Conservation (phyloP, 2,888 invertebrate genomes). For the Pseudanteris insignis region DNA sequence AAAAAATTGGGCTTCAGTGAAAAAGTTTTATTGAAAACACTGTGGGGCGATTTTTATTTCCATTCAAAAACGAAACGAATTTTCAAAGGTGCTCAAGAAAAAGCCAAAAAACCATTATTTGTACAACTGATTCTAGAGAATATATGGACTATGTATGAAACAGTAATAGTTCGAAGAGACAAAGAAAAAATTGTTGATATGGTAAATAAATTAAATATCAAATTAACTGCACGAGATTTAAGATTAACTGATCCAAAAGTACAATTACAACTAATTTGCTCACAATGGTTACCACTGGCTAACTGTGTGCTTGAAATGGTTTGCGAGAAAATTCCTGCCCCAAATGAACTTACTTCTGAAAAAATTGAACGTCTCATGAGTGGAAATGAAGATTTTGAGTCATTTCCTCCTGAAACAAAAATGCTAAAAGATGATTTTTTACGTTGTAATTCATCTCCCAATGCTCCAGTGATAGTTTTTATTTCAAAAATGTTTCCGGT, state of each 20-base stretch:
- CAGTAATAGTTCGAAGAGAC: constrained; percentile 79
- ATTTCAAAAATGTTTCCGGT: constrained; percentile 92
- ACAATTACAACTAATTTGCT: constrained; percentile 83
- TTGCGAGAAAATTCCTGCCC: constrained; percentile 82
- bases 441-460: constrained; percentile 73
- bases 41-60: constrained; percentile 96
- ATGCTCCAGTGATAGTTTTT: constrained; percentile 76
- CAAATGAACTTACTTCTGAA: constrained; percentile 77
- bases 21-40: constrained; percentile 77
- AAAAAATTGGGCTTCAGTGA: constrained; percentile 79
- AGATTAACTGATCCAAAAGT: constrained; percentile 80
- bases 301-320: constrained; percentile 84
- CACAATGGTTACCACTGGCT: constrained; percentile 91
- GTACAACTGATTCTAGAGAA: constrained; percentile 92
- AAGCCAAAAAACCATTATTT: constrained; percentile 92
- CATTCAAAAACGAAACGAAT: constrained; percentile 85
- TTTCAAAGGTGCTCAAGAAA: constrained; percentile 88
- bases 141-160: constrained; percentile 89
- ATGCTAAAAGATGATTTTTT: constrained; percentile 76
- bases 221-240: constrained; percentile 79
- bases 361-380: constrained; percentile 86
- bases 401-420: constrained; percentile 76
- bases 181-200: constrained; percentile 77
- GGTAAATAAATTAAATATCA: constrained; percentile 80
- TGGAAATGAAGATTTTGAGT: constrained; percentile 74